Base-by-base conservation (phyloP, 2,888 invertebrate genomes). In the Saturnia pavonia region DNA sequence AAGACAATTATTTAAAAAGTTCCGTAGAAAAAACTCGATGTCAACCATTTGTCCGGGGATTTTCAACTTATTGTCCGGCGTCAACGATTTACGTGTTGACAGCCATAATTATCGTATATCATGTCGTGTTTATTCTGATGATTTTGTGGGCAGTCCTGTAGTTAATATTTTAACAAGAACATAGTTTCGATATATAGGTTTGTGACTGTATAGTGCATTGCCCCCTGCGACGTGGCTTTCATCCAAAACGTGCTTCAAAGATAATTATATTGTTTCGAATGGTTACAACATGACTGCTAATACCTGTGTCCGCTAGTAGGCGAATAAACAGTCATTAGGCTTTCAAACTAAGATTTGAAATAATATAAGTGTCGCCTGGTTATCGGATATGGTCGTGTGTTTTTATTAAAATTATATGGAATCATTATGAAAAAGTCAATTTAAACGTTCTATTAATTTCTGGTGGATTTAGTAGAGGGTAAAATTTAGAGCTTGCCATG, bases 181-280 rank as follows among this genome's bases (percentile, higher is more conserved):
- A 25, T 25, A 57, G 14, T 57, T 25, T 57, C 25, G 57, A 57
- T 57, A 11, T 57, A 57, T 57, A 11, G 57, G 19, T 51, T 51
- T 19, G 48, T 51, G 54, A 25, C 14, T 25, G 22, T 9, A 1
- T 25, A 25, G 57, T 57, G 25, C 57, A 25, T 57, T 57, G 57
- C 57, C 25, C 57, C 14, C 57, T 12, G 57, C 14, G 22, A 0
- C 1, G 14, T 57, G 57, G 57, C 57, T 57, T 57, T 14, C 25
- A 57, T 57, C 57, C 57, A 57, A 57, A 4, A 27, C 57, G 54
- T 57, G 57, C 57, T 57, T 57, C 57, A 19, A 25, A 57, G 57
- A 57, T 27, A 34, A 34, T 34, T 34, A 11, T 57, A 57, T 57
- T 57, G 57, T 57, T 22, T 57, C 57, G 14, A 57, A 57, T 57